These are phyloP conservation scores for Orchesellides sinensis DNA, from an alignment of 2,888 invertebrate genomes.

Conservation along the genomic window DNA sequence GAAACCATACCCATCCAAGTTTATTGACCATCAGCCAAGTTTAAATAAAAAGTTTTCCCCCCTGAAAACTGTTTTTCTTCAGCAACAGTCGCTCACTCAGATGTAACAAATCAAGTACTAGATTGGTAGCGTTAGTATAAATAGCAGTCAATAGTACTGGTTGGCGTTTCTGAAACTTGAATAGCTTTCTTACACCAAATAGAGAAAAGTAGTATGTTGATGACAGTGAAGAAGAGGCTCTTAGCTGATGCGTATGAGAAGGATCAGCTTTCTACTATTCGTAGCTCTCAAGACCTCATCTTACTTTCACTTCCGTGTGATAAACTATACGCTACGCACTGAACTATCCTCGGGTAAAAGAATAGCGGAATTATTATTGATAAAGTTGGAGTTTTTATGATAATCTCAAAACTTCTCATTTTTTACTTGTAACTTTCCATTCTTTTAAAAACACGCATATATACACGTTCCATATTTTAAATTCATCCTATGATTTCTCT, in stretches of 20 bases:
- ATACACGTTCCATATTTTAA: neutral
- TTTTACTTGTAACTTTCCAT: slow-evolving; percentile 2
- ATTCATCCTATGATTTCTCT: neutral
- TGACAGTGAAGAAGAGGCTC: no score
- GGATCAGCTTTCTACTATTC: no score
- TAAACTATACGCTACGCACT: slow-evolving; percentile 12
- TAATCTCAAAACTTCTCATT: slow-evolving; percentile 40
- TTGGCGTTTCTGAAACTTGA: neutral
- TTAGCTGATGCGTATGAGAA: no score
- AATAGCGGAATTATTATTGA: slow-evolving; percentile 43
- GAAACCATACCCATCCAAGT: slow-evolving; percentile 57
- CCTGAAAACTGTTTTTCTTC: slow-evolving; percentile 31
- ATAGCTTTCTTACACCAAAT: no score
- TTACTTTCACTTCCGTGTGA: neutral
- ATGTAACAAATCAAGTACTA: neutral
- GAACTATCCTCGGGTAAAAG: slow-evolving; percentile 7
- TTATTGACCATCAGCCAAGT: slow-evolving; percentile 64
- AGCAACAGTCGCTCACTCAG: slow-evolving; percentile 11
- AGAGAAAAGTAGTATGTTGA: no score
- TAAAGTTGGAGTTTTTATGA: slow-evolving; percentile 51
- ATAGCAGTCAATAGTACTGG: no score
- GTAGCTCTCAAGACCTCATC: no score
- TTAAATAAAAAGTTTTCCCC: slow-evolving; percentile 44
- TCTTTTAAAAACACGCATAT: neutral
- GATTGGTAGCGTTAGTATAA: no score